These are phyloP conservation scores for Eupithecia inturbata DNA, from an alignment of 2,888 invertebrate species.

Conservation along the genomic window DNA sequence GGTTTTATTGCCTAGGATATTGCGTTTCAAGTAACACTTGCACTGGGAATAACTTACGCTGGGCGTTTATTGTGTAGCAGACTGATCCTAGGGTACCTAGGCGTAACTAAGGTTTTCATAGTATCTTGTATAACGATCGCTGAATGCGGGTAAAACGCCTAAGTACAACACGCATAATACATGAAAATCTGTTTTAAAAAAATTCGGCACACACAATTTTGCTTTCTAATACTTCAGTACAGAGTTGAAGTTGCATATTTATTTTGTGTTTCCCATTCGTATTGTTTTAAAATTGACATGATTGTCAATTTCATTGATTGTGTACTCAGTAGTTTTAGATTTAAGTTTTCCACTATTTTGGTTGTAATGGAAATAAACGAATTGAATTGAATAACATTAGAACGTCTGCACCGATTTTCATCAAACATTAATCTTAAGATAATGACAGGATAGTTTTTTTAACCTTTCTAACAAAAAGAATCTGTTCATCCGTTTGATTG, in stretches of 20 bases:
- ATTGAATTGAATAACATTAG: no score
- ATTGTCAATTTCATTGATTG: no score
- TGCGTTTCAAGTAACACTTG: conserved; percentile 17
- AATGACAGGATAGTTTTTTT: not conserved
- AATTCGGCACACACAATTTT: not conserved
- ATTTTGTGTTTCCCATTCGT: no score
- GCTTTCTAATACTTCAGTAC: not conserved
- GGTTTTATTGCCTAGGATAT: conserved; percentile 25
- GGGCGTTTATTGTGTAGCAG: conserved; percentile 13
- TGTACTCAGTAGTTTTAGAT: no score
- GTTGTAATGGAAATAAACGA: no score
- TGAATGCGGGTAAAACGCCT: not conserved
- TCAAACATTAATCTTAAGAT: not conserved
- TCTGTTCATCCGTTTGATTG: not conserved
- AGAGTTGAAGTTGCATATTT: no score
- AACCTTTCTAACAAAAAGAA: not conserved
- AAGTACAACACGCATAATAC: no score
- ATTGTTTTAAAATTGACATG: no score
- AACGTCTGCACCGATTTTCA: not conserved
- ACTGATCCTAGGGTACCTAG: no score
- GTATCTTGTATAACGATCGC: not conserved
- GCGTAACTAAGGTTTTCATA: not conserved
- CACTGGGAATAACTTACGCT: conserved; percentile 11
- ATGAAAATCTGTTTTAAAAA: not conserved
- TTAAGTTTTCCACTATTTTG: no score